Base-by-base conservation (phyloP, 2,797 vertebrate genomes). In the Pogoniulus pusillus region DNA sequence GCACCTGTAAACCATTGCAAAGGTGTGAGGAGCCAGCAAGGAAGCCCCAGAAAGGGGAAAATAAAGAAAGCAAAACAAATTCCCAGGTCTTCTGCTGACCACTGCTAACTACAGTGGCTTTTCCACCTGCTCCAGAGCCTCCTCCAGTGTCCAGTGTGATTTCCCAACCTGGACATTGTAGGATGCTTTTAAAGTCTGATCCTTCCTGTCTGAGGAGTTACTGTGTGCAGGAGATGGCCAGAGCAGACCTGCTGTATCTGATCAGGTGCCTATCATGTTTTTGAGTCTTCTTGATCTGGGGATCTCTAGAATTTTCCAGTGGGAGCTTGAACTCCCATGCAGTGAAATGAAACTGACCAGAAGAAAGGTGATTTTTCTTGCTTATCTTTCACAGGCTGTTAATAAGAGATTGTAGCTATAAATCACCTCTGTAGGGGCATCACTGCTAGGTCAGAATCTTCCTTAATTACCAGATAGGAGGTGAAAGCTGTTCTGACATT, bases 1-100 rank as follows among this genome's bases (percentile, higher is more conserved):
- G 98, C 98, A 98, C 98, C 99, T 99, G 94, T 16, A 68, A 73
- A 91, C 54, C 68, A 93, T 37, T 9, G 81, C 55, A 76, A 53
- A 91, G 64, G 23, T 26, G 57, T 87, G 58, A 95, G 60, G 43
- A 85, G 29, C 41, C 47, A 11, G 1, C 14, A 43, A 20, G 32
- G 14, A 80, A 63, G 19, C 10, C n/a, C 34, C 3, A 0, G 19
- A 30, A 74, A 89, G 17, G n/a, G 3, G 6, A 22, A 66, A 49
- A 19, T 3, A 35, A 41, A 11, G 30, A 6, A 24, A n/a, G 30
- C 4, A 12, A 29, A 51, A 16, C 12, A 13, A 8, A 24, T 24
- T 1, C 32, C 3, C 30, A 73, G 23, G 15, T 63, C 5, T 39
- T 82, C 26, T 7, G 8, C 34, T 53, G 43, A 47, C 16, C 68